These are phyloP conservation scores for Chrosomus eos DNA, from an alignment of 2,797 vertebrate genomes.

Conservation along the genomic window DNA sequence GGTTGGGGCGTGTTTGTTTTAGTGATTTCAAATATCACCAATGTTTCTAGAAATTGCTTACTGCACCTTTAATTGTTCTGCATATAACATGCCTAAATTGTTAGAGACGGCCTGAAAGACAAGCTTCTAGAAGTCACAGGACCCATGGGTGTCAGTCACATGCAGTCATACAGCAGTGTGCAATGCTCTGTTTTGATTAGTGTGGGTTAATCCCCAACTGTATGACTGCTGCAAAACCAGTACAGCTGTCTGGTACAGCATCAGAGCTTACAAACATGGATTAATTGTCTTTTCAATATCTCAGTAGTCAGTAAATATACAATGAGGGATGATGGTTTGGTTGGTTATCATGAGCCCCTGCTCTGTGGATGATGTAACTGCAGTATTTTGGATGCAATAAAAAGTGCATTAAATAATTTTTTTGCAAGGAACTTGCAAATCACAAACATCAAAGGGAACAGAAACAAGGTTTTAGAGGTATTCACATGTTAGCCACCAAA, in stretches of 20 bases:
- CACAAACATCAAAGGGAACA: background rate
- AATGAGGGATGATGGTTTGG: background rate
- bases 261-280: constrained; percentile 6
- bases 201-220: constrained; percentile 14
- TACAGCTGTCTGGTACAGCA: background rate
- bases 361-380: background rate
- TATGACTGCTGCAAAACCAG: constrained; percentile 14
- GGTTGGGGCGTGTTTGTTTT: too few relatives aligned
- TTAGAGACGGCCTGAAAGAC: background rate
- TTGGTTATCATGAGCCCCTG: background rate
- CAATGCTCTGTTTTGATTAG: constrained; percentile 3
- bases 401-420: background rate
- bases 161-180: background rate
- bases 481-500: background rate
- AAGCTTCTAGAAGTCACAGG: background rate
- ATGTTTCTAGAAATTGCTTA: too few relatives aligned
- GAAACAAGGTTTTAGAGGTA: background rate
- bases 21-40: too few relatives aligned
- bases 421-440: background rate
- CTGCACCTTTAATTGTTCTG: background rate
- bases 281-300: background rate
- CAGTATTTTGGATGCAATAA: background rate
- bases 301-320: background rate
- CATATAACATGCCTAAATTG: background rate
- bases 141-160: background rate